Evolutionary conservation across 2,888 invertebrate species (phyloP), one percentile per base, ranked within the genome.

Genomic region (Himalopsyche kuldschensis): DNA sequence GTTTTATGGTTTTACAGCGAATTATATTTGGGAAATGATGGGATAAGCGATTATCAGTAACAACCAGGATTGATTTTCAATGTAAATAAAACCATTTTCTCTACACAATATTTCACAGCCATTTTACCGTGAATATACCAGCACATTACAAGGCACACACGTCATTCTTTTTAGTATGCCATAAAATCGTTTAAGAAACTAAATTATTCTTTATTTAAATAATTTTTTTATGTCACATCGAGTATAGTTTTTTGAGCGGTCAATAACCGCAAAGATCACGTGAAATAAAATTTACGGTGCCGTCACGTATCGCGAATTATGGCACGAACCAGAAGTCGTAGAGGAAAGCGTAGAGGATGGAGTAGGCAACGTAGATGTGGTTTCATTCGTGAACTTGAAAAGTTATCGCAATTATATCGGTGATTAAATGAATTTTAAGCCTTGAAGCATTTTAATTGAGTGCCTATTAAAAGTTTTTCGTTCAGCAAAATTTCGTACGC

Each of bases 321-420:
- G 5, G 5, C 69, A 27, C 30, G 69, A 69, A 27, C 69, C 69
- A 30, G 30, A 11, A 30, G 69, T 69, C 69, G 69, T 30, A 69
- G 69, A 69, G 24, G 63, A 24, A 5, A 24, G 27, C 63, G 63
- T 63, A 27, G 63, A 63, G 69, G 24, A 3, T 69, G 15, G 27
- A 8, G 69, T 69, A 69, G 30, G 69, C 24, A 27, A 11, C 24
- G 69, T 69, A 69, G 27, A 69, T 69, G 69, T 15, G 69, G 69
- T 69, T 69, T 69, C 69, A 69, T 69, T 69, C 69, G 69, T 69
- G 69, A 69, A 69, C 69, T 69, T 69, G 69, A 69, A 69, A 69
- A 69, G 24, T 69, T 69, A 69, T 27, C 69, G 24, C 69, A 69
- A 30, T 69, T 69, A 69, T 69, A 69, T 69, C 30, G 69, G 69